phyloP scores from a whole-genome alignment of 2,888 invertebrate genomes.

The Plemyria rubiginata region DNA sequence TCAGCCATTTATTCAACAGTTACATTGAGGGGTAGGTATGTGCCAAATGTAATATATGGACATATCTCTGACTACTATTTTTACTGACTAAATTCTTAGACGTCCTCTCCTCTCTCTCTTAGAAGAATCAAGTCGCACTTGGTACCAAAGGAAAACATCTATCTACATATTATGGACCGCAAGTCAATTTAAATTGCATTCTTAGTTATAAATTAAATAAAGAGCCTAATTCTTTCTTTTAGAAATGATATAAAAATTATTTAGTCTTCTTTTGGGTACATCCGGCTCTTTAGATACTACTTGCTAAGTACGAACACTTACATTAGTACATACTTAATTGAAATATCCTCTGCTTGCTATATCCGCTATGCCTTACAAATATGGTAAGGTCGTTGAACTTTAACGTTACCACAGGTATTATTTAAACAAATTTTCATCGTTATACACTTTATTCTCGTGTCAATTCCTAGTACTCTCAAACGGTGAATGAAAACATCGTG shows the following conservation, averaged over 20 bases:
- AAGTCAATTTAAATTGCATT: no score
- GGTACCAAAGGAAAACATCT: no score
- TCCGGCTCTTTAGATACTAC: constrained; percentile 13
- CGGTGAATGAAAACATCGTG: no score
- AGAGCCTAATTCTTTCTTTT: not conserved
- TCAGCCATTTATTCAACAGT: constrained; percentile 5
- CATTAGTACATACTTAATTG: constrained; percentile 25
- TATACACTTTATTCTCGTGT: constrained; percentile 9
- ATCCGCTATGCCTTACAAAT: constrained; percentile 38
- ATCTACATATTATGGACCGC: no score
- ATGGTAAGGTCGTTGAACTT: constrained; percentile 35
- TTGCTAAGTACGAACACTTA: constrained; percentile 23
- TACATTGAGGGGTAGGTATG: no score
- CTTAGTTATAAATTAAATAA: not conserved
- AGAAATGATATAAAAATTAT: not conserved
- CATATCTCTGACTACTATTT: no score
- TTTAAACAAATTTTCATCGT: constrained; percentile 8
- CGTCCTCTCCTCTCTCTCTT: no score
- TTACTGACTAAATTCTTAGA: no score
- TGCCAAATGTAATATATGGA: no score
- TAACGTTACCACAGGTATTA: constrained; percentile 35
- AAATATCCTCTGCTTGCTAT: constrained; percentile 35
- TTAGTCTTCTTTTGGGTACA: not conserved
- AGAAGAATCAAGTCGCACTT: no score
- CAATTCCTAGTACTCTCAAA: not conserved